Base-by-base conservation (phyloP, 2,888 invertebrate genomes). In the Eristalis intricaria region DNA sequence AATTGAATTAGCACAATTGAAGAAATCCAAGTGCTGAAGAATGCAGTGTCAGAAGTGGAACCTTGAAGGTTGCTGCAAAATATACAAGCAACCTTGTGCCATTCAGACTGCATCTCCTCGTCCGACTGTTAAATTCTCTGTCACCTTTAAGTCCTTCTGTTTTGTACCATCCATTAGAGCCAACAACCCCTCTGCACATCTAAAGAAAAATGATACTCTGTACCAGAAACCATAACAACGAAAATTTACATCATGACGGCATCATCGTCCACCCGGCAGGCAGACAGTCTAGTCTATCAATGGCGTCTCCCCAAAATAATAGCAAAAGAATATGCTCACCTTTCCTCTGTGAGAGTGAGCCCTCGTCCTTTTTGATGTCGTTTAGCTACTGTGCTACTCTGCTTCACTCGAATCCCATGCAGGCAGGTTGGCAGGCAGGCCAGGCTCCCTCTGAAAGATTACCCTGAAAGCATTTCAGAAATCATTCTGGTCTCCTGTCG, bases 241-340 rank as follows among this genome's bases (percentile, higher is more conserved):
- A 70, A 60, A 69, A 86, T 86, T 86, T 70, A 78, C 82, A 74
- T 82, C 78, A 68, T 74, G 78, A 74, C 73, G 70, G 69, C 82
- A 35, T 77, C 76, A 32, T 58, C 40, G 60, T 56, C 38, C 68
- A 78, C 19, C 61, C 43, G 61, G 40, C 64, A 38, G 61, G 2
- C 50, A 32, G 50, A 43, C 69, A 83, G 68, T 83, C 75, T 79
- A 83, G 68, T 83, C 75, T 79, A 71, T 86, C 85, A 77, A 69
- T 81, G 69, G 60, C 23, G 19, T 70, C 26, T 43, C 69, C 38
- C 58, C 35, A 11, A 65, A 43, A 60, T 69, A 43, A 65, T 8
- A 50, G 50, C 50, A 60, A 69, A 56, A 68, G 69, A 10, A 73
- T 71, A 22, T 8, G 3, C 15, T 40, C 66, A 69, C 74, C 69